These are phyloP conservation scores for Anabacerthia variegaticeps DNA, from an alignment of 2,797 vertebrate species.

Conservation along the genomic window DNA sequence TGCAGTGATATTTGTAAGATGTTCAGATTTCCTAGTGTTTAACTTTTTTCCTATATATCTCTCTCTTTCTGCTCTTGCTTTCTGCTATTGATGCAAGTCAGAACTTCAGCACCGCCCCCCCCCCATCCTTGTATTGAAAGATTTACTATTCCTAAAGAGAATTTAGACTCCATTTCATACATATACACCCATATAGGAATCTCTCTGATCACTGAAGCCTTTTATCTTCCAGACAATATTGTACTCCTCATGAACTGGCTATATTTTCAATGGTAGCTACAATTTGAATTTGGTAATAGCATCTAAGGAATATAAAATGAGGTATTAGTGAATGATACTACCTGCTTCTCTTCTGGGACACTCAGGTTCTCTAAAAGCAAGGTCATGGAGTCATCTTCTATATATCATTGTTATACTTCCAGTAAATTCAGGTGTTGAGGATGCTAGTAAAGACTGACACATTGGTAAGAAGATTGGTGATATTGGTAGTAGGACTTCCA, in stretches of 20 bases:
- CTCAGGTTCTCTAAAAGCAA: not conserved
- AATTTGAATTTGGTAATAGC: not conserved
- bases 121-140: not conserved
- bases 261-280: not conserved
- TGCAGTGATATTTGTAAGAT: not conserved
- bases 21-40: not conserved
- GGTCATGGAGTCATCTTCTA: not conserved
- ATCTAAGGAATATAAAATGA: not conserved
- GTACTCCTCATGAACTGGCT: not conserved
- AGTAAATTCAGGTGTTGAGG: not conserved
- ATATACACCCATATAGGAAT: not conserved
- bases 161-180: not conserved
- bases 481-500: not conserved
- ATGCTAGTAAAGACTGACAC: not conserved
- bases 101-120: not conserved
- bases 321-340: not conserved
- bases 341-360: not conserved
- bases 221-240: not conserved
- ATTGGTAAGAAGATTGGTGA: not conserved
- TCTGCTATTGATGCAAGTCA: not conserved
- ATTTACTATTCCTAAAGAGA: not conserved
- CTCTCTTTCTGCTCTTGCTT: not conserved
- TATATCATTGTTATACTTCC: not conserved
- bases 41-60: not conserved
- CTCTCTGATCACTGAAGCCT: slow-evolving; percentile 11